Conservation (phyloP, 2,797 vertebrate species). For the Lindbergichthys nudifrons region DNA sequence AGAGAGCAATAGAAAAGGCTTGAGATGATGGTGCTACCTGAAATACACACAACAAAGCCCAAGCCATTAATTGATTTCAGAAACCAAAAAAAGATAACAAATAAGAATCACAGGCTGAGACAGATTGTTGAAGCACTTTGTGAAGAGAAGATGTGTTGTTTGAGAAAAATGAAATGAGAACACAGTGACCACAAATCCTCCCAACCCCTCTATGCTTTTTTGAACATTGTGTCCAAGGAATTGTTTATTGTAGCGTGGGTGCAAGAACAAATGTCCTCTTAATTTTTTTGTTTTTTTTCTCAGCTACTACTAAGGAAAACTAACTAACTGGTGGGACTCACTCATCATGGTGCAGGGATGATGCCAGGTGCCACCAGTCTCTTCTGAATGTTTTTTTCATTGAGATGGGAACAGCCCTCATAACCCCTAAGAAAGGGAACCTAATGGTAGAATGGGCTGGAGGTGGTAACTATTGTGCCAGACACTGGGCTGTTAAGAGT, state of each 20-base stretch:
- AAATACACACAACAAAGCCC: slow-evolving; percentile 9
- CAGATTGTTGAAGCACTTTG: background rate
- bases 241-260: slow-evolving; percentile 57
- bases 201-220: slow-evolving; percentile 33
- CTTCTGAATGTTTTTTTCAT: slow-evolving; percentile 30
- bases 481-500: slow-evolving; percentile 54
- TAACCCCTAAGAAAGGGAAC: slow-evolving; percentile 14
- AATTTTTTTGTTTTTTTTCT: background rate
- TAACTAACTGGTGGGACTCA: slow-evolving; percentile 4
- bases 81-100: slow-evolving; percentile 15
- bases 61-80: slow-evolving; percentile 25
- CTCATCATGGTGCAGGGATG: slow-evolving; percentile 21
- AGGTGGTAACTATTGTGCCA: slow-evolving; percentile 57
- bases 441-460: slow-evolving; percentile 27
- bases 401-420: slow-evolving; percentile 26
- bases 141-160: background rate
- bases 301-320: slow-evolving; percentile 30
- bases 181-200: slow-evolving; percentile 42
- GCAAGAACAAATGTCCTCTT: slow-evolving; percentile 42
- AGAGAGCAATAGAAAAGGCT: slow-evolving; percentile 8
- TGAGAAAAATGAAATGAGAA: slow-evolving; percentile 18
- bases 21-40: slow-evolving; percentile 26
- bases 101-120: slow-evolving; percentile 9
- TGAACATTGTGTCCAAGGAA: slow-evolving; percentile 55
- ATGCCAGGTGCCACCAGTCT: slow-evolving; percentile 18